These are phyloP conservation scores for Lycocorax pyrrhopterus DNA, from an alignment of 2,113 vertebrate species.

Conservation along the genomic window DNA sequence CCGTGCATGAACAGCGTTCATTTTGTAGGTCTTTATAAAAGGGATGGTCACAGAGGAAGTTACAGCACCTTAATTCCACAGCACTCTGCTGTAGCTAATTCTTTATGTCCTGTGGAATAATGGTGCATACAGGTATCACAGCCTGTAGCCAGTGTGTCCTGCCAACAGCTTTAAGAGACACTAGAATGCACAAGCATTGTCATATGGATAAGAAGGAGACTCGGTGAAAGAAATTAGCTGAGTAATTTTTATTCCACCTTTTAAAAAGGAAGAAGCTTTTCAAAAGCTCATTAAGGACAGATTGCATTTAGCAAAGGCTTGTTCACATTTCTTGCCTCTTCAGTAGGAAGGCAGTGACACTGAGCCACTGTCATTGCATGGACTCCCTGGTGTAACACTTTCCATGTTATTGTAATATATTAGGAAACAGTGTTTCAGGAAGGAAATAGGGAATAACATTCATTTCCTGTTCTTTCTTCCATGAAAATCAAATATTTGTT, in stretches of 20 bases:
- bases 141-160: accelerated
- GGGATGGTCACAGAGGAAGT: background rate
- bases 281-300: background rate
- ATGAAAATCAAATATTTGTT: background rate
- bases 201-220: background rate
- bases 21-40: background rate
- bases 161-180: background rate
- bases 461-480: background rate
- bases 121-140: background rate
- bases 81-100: background rate
- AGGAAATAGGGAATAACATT: background rate
- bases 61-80: background rate
- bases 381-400: background rate
- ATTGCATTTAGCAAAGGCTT: background rate
- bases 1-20: accelerated
- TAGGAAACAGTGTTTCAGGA: background rate
- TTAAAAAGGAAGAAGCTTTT: background rate
- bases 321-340: background rate
- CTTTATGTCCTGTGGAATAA: background rate
- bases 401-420: background rate
- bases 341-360: background rate
- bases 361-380: background rate
- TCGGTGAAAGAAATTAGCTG: background rate
- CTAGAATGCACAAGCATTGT: background rate
- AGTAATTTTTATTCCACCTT: background rate